Conservation (phyloP, 2,113 vertebrate genomes). For the Prionailurus bengalensis region DNA sequence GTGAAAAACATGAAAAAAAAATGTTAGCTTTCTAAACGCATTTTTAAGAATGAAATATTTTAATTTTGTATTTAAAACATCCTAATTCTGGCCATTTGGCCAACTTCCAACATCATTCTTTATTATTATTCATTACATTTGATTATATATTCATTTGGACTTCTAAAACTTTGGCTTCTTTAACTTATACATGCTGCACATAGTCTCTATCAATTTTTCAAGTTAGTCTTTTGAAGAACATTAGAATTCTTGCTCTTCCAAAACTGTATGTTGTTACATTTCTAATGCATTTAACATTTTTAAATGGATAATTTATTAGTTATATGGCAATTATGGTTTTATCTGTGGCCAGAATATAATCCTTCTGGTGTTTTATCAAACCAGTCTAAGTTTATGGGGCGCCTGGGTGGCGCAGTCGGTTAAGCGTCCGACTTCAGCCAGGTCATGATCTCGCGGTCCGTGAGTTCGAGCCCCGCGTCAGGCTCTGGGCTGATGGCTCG, state of each 20-base stretch:
- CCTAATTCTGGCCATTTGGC: neutral
- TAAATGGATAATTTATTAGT: slow-evolving; percentile 60
- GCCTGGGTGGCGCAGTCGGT: too few relatives aligned
- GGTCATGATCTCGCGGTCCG: too few relatives aligned
- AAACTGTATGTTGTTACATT: slow-evolving; percentile 64
- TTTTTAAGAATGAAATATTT: slow-evolving; percentile 35
- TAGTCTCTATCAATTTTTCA: slow-evolving; percentile 33
- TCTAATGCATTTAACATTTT: slow-evolving; percentile 57
- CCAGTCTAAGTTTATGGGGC: slow-evolving; percentile 25
- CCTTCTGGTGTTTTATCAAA: slow-evolving; percentile 47
- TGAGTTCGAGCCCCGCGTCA: too few relatives aligned
- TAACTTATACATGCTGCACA: neutral
- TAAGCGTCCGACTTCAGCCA: too few relatives aligned
- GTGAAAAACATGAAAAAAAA: neutral
- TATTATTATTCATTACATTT: slow-evolving; percentile 31
- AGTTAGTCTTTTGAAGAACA: slow-evolving; percentile 66
- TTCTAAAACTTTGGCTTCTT: slow-evolving; percentile 23
- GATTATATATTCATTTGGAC: slow-evolving; percentile 41
- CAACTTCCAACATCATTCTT: neutral
- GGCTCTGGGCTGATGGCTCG: too few relatives aligned
- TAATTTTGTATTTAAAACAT: slow-evolving; percentile 1
- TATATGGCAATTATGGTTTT: slow-evolving; percentile 41
- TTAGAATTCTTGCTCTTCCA: slow-evolving; percentile 46
- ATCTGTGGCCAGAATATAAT: neutral
- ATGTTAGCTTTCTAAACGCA: slow-evolving; percentile 19